Base-by-base conservation (phyloP, 2,113 vertebrate species). In the Gasterosteus nipponicus region DNA sequence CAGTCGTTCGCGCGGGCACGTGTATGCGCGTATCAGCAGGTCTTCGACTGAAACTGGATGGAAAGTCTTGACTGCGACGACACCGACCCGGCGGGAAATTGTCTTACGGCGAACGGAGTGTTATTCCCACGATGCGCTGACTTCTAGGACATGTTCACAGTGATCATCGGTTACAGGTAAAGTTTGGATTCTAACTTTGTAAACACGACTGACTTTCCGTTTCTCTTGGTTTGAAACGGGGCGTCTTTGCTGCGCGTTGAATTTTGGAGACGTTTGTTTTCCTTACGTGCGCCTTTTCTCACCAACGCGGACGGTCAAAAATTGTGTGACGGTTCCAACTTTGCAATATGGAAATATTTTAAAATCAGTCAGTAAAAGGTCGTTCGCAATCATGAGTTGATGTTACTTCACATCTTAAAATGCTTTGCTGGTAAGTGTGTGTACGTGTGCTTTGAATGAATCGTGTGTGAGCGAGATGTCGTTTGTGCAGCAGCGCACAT, bases 101-200 rank as follows among this genome's bases (percentile, higher is more conserved):
- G 51, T 75, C 57, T 68, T 1, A 29, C 63, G 63, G 74, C 47
- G 35, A 77, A 44, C 83, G 81, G 88, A 89, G 61, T 77, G 78
- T 58, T 67, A 26, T 63, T 69, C 71, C 44, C 73, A 70, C 67
- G 74, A 87, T 86, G 86, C 81, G 56, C 69, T 74, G 72, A 81
- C 71, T 72, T 47, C 1, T 47, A 38, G 77, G 91, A 77, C 44
- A 80, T 83, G 76, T 67, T 67, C 77, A 18, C 71, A 46, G n/a
- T 22, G 53, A 74, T 71, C 78, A 26, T 22, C 82, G 31, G 35
- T 39, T 61, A 38, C 85, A 92, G 92, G 92, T 92, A 91, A 78
- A 89, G 67, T 84, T 82, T 11, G 0, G 59, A 4, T 46, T 78
- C 4, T 46, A 81, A 81, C 77, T 79, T 88, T 19, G 44, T 54